These are phyloP conservation scores for Antheraea assamensis DNA, from an alignment of 2,888 invertebrate genomes.

Conservation along the genomic window DNA sequence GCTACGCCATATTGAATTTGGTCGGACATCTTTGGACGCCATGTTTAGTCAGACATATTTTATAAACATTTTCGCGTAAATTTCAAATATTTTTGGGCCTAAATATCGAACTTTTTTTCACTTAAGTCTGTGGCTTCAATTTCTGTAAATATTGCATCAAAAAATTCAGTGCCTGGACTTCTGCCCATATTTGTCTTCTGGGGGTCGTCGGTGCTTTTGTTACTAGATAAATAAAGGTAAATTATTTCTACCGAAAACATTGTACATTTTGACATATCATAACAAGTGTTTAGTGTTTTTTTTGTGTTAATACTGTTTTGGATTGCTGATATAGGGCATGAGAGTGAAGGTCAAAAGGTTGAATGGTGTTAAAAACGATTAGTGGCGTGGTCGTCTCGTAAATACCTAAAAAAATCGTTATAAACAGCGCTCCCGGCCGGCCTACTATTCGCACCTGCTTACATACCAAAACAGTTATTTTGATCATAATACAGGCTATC, in stretches of 20 bases:
- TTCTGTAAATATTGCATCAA: slow-evolving; percentile 61
- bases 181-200: slow-evolving; percentile 73
- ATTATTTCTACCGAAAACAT: slow-evolving; percentile 74
- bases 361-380: slow-evolving; percentile 50
- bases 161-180: slow-evolving; percentile 74
- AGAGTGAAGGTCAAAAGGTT: slow-evolving; percentile 66
- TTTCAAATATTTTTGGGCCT: slow-evolving; percentile 81
- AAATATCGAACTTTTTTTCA: slow-evolving; percentile 79
- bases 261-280: slow-evolving; percentile 77
- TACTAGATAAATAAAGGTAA: slow-evolving; percentile 81
- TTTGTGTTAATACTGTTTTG: slow-evolving; percentile 67
- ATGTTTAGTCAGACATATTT: slow-evolving; percentile 90
- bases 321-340: slow-evolving; percentile 41
- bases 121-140: slow-evolving; percentile 67
- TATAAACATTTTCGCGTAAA: slow-evolving; percentile 86
- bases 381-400: slow-evolving; percentile 72
- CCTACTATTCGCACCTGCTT: slow-evolving; percentile 48
- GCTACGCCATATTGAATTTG: slow-evolving; percentile 83
- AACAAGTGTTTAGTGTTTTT: slow-evolving; percentile 77
- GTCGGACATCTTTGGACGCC: slow-evolving; percentile 87
- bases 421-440: slow-evolving; percentile 60
- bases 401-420: slow-evolving; percentile 65
- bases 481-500: slow-evolving; percentile 36
- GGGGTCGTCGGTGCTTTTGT: slow-evolving; percentile 78
- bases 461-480: slow-evolving; percentile 41